Base-by-base conservation (phyloP, 2,888 invertebrate species). In the Drosophila paranaensis region DNA sequence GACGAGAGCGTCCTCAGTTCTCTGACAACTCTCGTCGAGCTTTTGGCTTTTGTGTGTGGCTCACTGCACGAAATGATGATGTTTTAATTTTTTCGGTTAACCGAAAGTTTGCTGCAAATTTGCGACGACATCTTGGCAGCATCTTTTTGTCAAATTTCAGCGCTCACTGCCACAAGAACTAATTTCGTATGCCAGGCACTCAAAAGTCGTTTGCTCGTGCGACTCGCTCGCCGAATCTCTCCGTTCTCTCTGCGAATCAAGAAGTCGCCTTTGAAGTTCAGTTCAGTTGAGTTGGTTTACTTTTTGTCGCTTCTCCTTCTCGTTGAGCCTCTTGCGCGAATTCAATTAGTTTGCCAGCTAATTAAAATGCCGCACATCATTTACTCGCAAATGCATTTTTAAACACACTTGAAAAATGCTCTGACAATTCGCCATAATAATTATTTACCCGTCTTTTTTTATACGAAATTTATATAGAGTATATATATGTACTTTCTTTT, bases 81-180 rank as follows among this genome's bases (percentile, higher is more conserved):
- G 86, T 86, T 86, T 88, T 86, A 86, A 86, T 86, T 86, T 88
- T 88, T 85, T 85, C 85, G 88, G 88, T 82, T 88, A 88, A 82
- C 88, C 82, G 54, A 82, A 81, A 77, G 71, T 79, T 81, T 81
- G 67, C 77, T 63, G 82, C 69, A 64, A 77, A 84, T 84, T 71
- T 75, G 71, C 77, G 66, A 56, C 73, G 66, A 70, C 68, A 68
- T 71, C 72, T 79, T 51, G 60, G 60, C 56, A 43, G 55, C 66
- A 58, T 65, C 57, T 74, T 69, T 72, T 67, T 70, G 62, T 67
- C 65, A 70, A 73, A 65, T 72, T 80, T 80, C 53, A 1, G 13
- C 66, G 66, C 43, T 62, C 63, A 64, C 62, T 65, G 63, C 27
- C 67, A 35, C 14, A 71, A 69, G 79, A 81, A 75, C 88, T 85